A percentile compares a stretch with the other conserved stretches of the same genome.
phyloP scores from a whole-genome alignment of 2,888 invertebrate genomes.

The Ochropleura plecta region DNA sequence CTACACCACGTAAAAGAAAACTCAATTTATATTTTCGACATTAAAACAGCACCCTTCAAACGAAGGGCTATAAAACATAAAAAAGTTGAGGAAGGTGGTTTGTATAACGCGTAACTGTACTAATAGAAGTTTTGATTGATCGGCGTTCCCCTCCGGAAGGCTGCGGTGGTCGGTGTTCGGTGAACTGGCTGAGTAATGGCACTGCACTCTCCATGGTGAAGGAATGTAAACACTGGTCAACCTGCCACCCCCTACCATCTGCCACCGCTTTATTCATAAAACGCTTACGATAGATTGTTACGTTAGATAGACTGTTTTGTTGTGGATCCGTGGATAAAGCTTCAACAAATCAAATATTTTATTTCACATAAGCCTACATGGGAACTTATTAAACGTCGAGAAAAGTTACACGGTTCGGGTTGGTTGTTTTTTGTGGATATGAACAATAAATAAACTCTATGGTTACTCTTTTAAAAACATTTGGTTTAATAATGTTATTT shows the following conservation, averaged over 20 bases:
- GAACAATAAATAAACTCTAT: too few species aligned
- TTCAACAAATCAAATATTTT: too few species aligned
- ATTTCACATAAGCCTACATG: too few species aligned
- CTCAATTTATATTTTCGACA: conserved; percentile 37
- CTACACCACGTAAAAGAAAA: conserved; percentile 8
- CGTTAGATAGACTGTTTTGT: neutral
- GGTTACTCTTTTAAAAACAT: too few species aligned
- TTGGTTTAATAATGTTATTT: too few species aligned
- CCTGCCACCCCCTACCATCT: conserved; percentile 55
- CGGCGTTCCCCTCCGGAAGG: conserved; percentile 55
- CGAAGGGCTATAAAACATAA: conserved; percentile 36
- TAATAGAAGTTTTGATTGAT: conserved; percentile 73
- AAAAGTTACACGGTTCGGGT: too few species aligned
- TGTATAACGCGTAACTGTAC: conserved; percentile 52
- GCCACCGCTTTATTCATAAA: conserved; percentile 43
- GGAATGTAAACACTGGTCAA: conserved; percentile 81
- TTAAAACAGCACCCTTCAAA: conserved; percentile 37
- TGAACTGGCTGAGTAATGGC: conserved; percentile 56
- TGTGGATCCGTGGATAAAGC: neutral
- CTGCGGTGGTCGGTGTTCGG: conserved; percentile 17
- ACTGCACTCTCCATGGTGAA: conserved; percentile 87
- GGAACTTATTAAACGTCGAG: too few species aligned
- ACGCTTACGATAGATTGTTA: conserved; percentile 21
- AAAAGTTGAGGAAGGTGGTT: conserved; percentile 56
- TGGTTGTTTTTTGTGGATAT: too few species aligned